Base-by-base conservation (phyloP, 2,797 vertebrate genomes). In the Notoglanidium macrostoma region DNA sequence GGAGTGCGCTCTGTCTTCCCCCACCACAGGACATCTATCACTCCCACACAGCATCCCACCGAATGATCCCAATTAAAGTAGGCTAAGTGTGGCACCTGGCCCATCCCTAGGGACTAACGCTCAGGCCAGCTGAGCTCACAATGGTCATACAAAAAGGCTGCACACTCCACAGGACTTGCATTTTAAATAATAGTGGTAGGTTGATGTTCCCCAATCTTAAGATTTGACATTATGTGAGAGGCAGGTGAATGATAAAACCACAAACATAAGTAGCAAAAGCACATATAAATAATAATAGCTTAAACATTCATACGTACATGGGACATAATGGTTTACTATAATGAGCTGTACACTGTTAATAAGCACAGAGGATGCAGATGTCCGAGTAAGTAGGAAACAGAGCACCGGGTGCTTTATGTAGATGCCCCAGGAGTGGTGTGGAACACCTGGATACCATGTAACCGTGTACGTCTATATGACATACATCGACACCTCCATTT, bases 41-140 rank as follows among this genome's bases (percentile, higher is more conserved):
- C 68, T 72, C 78, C 59, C 78, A 85, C 80, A 80, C 85, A 76
- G 46, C 57, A 21, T 76, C 46, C 77, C 86, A 87, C 57, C 54
- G 84, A 89, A 90, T 88, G 78, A 90, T 89, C 85, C 87, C 84
- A 90, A 91, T 91, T 89, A 90, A 90, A 88, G 81, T n/a, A 8
- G 85, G 73, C 61, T 85, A 86, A 88, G 9, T 19, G 23, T 65
- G 86, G 84, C 88, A 91, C 87, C 87, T 90, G 91, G 81, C 67
- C 77, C 74, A 49, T 88, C 89, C 87, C 89, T 12, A 44, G 77
- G 89, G 90, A 87, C 40, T 81, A 54, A 9, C 44, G 54, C 35
- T 4, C 68, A 49, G 81, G 68, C 74, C 90, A 91, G 89, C 89
- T 91, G 90, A 89, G 87, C 86, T 79, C 87, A 86, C 54, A 59